Evolutionary conservation across 2,888 invertebrate genomes (phyloP), one percentile per base, ranked within the genome.

Genomic region (Apotomis betuletana): DNA sequence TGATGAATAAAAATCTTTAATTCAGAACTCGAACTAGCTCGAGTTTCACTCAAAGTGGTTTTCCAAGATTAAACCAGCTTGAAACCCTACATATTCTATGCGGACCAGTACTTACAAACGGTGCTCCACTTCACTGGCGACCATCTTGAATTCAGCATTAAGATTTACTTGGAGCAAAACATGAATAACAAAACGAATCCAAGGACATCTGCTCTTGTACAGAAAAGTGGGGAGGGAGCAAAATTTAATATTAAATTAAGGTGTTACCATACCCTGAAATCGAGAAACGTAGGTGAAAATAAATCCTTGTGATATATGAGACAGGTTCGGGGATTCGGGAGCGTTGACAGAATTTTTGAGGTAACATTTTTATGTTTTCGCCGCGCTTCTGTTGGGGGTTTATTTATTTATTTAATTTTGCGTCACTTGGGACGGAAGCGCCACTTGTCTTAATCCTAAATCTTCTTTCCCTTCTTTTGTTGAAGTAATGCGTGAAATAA

Each of bases 171-270:
- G 44, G 80, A 83, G 85, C 83, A 84, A 89, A 90, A 90, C 90
- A 91, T 90, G 89, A 91, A 91, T 91, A 90, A 90, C 87, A 88
- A 87, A 90, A 91, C 85, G 81, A 27, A 71, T 80, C 85, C 84
- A 85, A 87, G 89, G 87, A 89, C 91, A 89, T 90, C 87, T 90
- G 88, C 85, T 86, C 15, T n/a, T 84, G 82, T 83, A 81, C 81
- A 85, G 82, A 84, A 82, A 84, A 83, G 84, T 81, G 81, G 78
- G 83, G 83, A 88, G 86, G 86, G 86, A 87, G 88, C 89, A 88
- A 86, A 90, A 92, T 92, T 92, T 92, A 91, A 91, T 92, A 92
- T 92, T 92, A 92, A 92, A 92, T 92, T 92, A 92, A 91, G 91
- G 90, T 87, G 90, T 91, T 90, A 88, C 86, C 72, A 72, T 68